A percentile compares a stretch with the other conserved stretches of the same genome.
phyloP scores from a whole-genome alignment of 2,888 invertebrate species.

The Thecocarcelia acutangulata region DNA sequence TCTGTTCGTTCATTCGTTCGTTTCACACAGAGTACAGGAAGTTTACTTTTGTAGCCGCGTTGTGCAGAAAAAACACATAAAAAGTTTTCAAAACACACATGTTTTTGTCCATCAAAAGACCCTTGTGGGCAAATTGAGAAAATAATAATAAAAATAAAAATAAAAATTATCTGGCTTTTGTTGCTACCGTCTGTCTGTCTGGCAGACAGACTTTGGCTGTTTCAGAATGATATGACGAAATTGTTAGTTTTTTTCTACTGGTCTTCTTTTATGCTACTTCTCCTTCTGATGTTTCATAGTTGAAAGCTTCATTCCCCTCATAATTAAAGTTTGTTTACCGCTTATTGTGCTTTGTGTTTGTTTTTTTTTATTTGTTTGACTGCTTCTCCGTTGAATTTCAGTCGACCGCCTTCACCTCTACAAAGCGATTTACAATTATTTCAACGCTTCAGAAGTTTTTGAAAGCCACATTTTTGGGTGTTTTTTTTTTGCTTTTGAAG shows the following conservation, averaged over 20 bases:
- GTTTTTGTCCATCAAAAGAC: background rate
- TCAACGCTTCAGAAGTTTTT: constrained; percentile 66
- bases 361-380: background rate
- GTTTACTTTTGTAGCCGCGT: background rate
- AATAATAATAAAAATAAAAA: background rate
- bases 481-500: constrained; percentile 1
- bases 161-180: constrained; percentile 16
- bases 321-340: constrained; percentile 4
- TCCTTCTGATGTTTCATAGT: background rate
- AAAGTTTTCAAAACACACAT: constrained; percentile 3
- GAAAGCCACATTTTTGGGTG: background rate
- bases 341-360: background rate
- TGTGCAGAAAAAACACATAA: background rate
- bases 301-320: background rate
- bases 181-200: background rate
- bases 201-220: no score
- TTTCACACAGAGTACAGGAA: no score
- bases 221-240: constrained; percentile 13
- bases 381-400: no score
- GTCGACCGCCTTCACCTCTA: constrained; percentile 20
- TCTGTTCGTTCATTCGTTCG: background rate
- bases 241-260: background rate
- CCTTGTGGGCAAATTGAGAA: background rate
- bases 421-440: constrained; percentile 49
- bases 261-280: background rate